A percentile compares a stretch with the other conserved stretches of the same genome.
Conservation (phyloP, 2,113 vertebrate species). For the Phrynosoma platyrhinos region DNA sequence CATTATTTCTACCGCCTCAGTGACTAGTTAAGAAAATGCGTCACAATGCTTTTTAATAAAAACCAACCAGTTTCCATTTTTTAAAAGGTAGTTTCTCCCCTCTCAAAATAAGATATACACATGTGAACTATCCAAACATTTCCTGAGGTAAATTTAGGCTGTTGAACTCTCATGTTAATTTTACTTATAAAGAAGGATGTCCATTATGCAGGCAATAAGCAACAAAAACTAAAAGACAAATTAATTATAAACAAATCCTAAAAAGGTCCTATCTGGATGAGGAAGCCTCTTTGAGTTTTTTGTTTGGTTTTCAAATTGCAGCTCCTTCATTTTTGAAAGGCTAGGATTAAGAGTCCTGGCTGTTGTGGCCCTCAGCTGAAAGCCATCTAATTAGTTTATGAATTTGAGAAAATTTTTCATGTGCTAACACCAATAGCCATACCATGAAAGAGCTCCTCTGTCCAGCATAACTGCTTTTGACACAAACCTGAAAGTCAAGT, state of each 20-base stretch:
- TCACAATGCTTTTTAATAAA: neutral
- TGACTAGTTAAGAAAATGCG: neutral
- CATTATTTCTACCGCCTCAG: neutral
- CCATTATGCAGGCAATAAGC: neutral
- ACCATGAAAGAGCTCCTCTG: neutral
- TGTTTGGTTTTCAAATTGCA: neutral
- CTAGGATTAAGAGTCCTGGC: neutral
- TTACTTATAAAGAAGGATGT: neutral
- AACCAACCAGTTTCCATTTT: neutral
- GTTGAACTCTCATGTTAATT: neutral
- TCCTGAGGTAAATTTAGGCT: neutral
- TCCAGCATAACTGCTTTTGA: neutral
- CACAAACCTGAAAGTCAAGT: neutral
- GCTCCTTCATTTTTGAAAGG: conserved; percentile 7
- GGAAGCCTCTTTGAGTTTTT: neutral
- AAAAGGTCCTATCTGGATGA: neutral
- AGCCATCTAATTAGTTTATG: neutral
- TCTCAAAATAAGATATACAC: neutral
- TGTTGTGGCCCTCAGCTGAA: neutral
- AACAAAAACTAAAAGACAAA: neutral
- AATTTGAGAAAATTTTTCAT: neutral
- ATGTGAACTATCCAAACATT: neutral
- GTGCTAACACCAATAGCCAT: neutral
- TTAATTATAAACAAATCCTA: neutral
- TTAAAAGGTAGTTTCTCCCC: too few species aligned